Base-by-base conservation (phyloP, 92 coral and sea anemone genomes). In the Diadumene lineata region DNA sequence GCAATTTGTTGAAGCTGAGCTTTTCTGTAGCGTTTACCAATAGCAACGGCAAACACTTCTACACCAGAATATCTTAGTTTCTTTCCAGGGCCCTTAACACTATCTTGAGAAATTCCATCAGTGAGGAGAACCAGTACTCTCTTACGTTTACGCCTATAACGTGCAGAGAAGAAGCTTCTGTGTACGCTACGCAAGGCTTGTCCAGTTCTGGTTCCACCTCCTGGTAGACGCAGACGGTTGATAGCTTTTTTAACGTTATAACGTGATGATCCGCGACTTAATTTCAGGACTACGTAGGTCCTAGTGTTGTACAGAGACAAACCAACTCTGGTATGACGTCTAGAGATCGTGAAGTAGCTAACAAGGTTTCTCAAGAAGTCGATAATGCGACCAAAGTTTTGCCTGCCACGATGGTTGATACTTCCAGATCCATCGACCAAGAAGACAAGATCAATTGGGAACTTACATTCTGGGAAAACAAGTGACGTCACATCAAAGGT, bases 391-490 rank as follows among this genome's bases (percentile, higher is more conserved):
- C 17, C 79, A 62, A 91, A 91, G 82, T 91, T 91, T 27, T 88
- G 90, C 44, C 69, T 80, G 15, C 97, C 92, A 51, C 66, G 81
- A 27, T 56, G 66, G 65, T 76, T 83, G 72, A 91, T 91, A 69
- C 97, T 91, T 56, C 92, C 88, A 1, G 97, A 91, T 43, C 97
- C 92, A 56, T 91, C 97, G 57, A 91, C 64, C 6, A 91, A 68
- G 69, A 91, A 79, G 29, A 77, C 92, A 58, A 91, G 79, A 58
- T 91, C 97, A 50, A 91, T 69, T 11, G 72, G 74, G 16, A 46
- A 11, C 25, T 50, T 64, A 67, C 91, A 87, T 67, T 51, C 91
- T 87, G 43, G 7, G 25, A 34, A 17, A 26, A 55, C 2, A 26
- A 18, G 19, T 17, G 7, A 7, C 8, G n/a, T 8, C 21, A 11